Evolutionary conservation across 1,140 invertebrate genomes (phyloP).

Genomic region (Meloidogyne chitwoodi): DNA sequence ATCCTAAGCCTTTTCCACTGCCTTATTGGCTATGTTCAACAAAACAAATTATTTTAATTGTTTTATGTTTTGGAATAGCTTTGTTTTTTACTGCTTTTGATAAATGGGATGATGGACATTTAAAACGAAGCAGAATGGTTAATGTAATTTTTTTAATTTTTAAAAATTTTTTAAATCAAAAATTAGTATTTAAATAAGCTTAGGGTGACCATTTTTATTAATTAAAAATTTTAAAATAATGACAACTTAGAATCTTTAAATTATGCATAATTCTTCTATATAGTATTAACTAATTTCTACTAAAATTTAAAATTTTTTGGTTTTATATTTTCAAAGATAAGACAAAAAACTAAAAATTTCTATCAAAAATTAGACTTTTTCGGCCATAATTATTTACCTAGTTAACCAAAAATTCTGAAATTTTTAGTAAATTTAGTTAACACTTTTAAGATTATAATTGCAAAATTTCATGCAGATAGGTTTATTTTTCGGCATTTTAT

Average conservation of each 20-base stretch:
- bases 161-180: too few relatives aligned
- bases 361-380: neutral
- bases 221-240: too few relatives aligned
- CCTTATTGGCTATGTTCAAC: neutral
- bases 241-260: neutral
- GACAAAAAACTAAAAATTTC: neutral
- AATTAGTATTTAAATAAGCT: too few relatives aligned
- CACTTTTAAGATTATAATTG: neutral
- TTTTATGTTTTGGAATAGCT: conserved; percentile 18
- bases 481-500: too few relatives aligned
- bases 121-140: neutral
- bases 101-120: neutral
- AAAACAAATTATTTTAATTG: conserved; percentile 9
- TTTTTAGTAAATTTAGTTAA: neutral
- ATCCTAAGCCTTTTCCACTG: neutral
- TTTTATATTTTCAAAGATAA: neutral
- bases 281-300: neutral
- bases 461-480: neutral
- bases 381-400: neutral
- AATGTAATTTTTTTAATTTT: conserved; percentile 16
- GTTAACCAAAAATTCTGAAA: neutral
- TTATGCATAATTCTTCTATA: neutral
- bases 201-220: too few relatives aligned
- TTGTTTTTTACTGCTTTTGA: conserved; percentile 31
- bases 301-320: neutral